Base-by-base conservation (phyloP, 37 sponge, comb jelly and placozoan genomes). In the Ephydatia muelleri region DNA sequence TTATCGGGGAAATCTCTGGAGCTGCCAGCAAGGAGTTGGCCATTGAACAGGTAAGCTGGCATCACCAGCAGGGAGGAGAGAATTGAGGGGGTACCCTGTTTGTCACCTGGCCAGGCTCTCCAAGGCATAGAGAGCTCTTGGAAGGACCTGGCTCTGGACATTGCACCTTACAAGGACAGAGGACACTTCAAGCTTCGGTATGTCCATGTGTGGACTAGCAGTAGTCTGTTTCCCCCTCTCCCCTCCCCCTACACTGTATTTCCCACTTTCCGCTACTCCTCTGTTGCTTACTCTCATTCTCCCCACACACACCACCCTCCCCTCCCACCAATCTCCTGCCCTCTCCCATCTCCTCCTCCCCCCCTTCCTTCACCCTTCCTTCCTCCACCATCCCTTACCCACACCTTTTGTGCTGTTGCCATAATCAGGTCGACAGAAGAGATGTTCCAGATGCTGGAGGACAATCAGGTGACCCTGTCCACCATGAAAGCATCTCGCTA, bases 1-100 rank as follows among this genome's bases (percentile, higher is more conserved):
- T 72, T 29, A 94, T 99, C 73, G 91, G 89, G 23, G 97, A 97
- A 28, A 99, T 99, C n/a, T 97, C 97, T 32, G 82, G 85, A 66
- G 99, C 99, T 48, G 99, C 99, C 40, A 97, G 97, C 90, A 96
- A 99, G 84, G 99, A 99, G 83, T 87, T 99, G 81, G 87, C 94
- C 35, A 99, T 99, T 70, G 99, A 99, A 82, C 86, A 91, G 86
- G 85, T 90, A 31, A 8, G 72, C 11, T 3, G 23, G 2, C 33
- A 3, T 68, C 43, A 43, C 43, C 6, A 43, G 43, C 43, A 9
- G 8, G 70, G 26, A 22, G 21, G 66, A 65, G 19, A 65, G 14
- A 14, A 22, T 65, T 65, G 66, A 22, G 14, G 21, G 21, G 66
- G 30, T 71, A 33, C 31, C 31, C 14, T 21, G 66, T 71, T 71